These are phyloP conservation scores for Aythya baeri DNA, from an alignment of 2,113 vertebrate genomes.

Conservation along the genomic window DNA sequence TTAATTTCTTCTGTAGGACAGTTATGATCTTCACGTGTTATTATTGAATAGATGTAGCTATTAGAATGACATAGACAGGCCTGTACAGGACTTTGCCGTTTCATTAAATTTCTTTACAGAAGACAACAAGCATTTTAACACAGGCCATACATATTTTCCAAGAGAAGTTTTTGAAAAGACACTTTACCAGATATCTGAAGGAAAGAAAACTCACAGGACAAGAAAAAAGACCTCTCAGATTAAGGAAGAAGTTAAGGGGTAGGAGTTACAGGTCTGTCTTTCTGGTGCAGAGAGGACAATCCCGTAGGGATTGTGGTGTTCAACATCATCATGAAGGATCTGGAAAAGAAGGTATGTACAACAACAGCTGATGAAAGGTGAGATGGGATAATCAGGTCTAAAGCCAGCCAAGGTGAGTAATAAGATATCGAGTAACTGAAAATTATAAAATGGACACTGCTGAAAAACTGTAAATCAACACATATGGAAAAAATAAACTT, in stretches of 20 bases:
- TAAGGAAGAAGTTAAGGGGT: not conserved
- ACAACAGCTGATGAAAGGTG: not conserved
- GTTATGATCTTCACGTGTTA: not conserved
- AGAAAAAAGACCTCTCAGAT: not conserved
- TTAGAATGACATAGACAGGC: not conserved
- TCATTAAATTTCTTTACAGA: not conserved
- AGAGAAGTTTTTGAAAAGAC: not conserved
- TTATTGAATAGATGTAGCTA: not conserved
- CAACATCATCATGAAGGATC: not conserved
- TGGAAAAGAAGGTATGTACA: not conserved
- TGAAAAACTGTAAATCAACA: not conserved
- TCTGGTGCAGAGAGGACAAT: not conserved
- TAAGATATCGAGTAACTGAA: not conserved
- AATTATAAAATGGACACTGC: not conserved
- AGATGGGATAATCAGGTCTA: not conserved
- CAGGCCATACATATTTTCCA: not conserved
- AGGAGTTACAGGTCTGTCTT: not conserved
- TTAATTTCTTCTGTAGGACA: not conserved
- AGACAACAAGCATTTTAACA: not conserved
- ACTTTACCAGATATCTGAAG: not conserved
- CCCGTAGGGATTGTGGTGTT: not conserved
- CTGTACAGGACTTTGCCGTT: not conserved
- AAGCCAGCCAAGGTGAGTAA: not conserved
- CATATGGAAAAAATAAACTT: fast-evolving
- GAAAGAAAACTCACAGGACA: not conserved